A percentile compares a stretch with the other conserved stretches of the same genome.
phyloP scores from a whole-genome alignment of 2,888 invertebrate species.

The Apamea anceps region DNA sequence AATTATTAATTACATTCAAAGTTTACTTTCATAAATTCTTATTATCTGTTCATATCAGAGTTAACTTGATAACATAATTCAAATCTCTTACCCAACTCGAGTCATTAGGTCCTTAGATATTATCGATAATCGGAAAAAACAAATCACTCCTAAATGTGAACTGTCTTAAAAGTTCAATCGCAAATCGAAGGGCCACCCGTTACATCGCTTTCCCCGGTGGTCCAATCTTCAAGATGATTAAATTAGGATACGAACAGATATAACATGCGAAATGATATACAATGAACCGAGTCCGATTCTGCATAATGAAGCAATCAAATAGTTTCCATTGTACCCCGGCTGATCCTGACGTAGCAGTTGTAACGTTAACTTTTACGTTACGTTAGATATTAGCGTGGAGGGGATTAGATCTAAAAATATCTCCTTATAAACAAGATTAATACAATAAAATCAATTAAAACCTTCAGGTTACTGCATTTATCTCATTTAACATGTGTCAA shows the following conservation, averaged over 20 bases:
- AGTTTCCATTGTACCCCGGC: slow-evolving; percentile 82
- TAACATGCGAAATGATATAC: slow-evolving; percentile 90
- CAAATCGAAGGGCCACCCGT: slow-evolving; percentile 83
- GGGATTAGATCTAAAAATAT: slow-evolving; percentile 5
- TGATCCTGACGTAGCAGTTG: slow-evolving; percentile 69
- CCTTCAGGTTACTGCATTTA: neutral
- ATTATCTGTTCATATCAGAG: slow-evolving; percentile 55
- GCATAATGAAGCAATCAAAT: slow-evolving; percentile 90
- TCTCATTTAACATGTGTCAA: neutral
- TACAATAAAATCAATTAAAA: neutral
- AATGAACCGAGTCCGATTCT: slow-evolving; percentile 84
- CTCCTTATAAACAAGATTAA: neutral
- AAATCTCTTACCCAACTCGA: slow-evolving; percentile 48
- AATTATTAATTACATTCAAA: slow-evolving; percentile 55
- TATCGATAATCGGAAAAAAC: slow-evolving; percentile 70
- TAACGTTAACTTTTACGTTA: slow-evolving; percentile 73
- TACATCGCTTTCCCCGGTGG: slow-evolving; percentile 85
- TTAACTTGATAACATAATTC: slow-evolving; percentile 58
- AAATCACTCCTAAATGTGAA: slow-evolving; percentile 76
- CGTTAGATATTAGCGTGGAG: neutral
- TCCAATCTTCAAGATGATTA: slow-evolving; percentile 90
- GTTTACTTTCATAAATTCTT: slow-evolving; percentile 52
- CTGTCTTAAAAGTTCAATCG: slow-evolving; percentile 83
- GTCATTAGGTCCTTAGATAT: slow-evolving; percentile 66
- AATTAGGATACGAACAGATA: slow-evolving; percentile 89